These are phyloP conservation scores for Plectropomus leopardus DNA, from an alignment of 2,113 vertebrate genomes.

Conservation along the genomic window DNA sequence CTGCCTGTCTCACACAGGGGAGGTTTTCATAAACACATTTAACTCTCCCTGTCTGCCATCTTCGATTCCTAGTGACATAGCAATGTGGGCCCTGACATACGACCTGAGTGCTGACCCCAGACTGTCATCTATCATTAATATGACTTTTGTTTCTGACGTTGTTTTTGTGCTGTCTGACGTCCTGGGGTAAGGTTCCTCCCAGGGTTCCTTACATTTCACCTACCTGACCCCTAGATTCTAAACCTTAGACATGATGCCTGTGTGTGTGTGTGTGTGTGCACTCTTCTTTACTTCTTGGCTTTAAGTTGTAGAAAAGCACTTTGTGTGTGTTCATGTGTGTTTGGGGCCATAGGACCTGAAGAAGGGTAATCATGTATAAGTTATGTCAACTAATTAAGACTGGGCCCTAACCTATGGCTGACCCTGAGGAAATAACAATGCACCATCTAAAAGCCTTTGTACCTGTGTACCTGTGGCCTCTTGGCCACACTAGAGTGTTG, in stretches of 20 bases:
- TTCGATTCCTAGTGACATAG: slow-evolving; percentile 24
- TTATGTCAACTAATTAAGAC: slow-evolving; percentile 95
- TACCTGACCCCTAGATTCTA: slow-evolving; percentile 45
- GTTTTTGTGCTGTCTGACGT: slow-evolving; percentile 60
- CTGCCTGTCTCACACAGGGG: neutral
- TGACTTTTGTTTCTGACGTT: slow-evolving; percentile 75
- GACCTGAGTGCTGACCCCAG: slow-evolving; percentile 62
- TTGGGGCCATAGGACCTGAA: slow-evolving; percentile 61
- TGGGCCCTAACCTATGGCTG: slow-evolving; percentile 85
- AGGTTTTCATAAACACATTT: slow-evolving; percentile 6
- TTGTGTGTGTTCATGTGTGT: slow-evolving; percentile 39
- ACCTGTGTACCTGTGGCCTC: slow-evolving; percentile 71
- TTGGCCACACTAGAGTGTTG: slow-evolving; percentile 90
- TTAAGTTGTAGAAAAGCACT: slow-evolving; percentile 37
- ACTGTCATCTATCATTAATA: slow-evolving; percentile 77
- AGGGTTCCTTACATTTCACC: slow-evolving; percentile 75
- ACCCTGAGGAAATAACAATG: slow-evolving; percentile 89
- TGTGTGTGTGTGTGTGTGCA: slow-evolving; percentile 7
- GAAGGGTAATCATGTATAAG: slow-evolving; percentile 86
- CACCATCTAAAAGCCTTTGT: slow-evolving; percentile 86
- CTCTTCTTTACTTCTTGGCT: slow-evolving; percentile 11
- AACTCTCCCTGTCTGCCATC: neutral
- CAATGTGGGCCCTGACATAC: slow-evolving; percentile 47
- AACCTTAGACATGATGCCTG: slow-evolving; percentile 45
- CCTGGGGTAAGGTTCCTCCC: slow-evolving; percentile 60